phyloP scores from a whole-genome alignment of 2,888 invertebrate species.

The Antheraea assamensis region DNA sequence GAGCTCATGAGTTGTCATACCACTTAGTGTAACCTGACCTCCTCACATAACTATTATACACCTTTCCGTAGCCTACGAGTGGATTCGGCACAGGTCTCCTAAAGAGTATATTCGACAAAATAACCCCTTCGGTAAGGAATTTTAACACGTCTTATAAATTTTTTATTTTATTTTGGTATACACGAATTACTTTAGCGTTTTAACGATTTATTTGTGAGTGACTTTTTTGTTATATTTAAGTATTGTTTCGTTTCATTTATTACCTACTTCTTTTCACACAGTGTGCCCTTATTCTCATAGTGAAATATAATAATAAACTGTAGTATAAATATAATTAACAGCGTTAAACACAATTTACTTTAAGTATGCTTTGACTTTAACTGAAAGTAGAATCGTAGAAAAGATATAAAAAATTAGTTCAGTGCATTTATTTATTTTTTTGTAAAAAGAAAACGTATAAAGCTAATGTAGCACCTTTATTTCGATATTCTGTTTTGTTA shows the following conservation, averaged over 20 bases:
- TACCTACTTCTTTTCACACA: constrained; percentile 58
- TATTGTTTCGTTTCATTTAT: constrained; percentile 45
- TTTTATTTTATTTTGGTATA: constrained; percentile 66
- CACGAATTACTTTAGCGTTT: constrained; percentile 69
- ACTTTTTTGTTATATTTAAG: constrained; percentile 69
- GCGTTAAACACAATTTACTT: constrained; percentile 72
- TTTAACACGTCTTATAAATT: constrained; percentile 77
- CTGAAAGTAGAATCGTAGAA: constrained; percentile 70
- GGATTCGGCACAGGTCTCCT: constrained; percentile 83
- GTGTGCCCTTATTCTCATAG: constrained; percentile 77
- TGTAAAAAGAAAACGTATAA: constrained; percentile 14
- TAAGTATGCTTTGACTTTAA: constrained; percentile 74
- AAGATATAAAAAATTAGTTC: constrained; percentile 57
- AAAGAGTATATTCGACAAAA: constrained; percentile 84
- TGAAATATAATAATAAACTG: constrained; percentile 57
- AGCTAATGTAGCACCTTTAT: not conserved
- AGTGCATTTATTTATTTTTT: constrained; percentile 43
- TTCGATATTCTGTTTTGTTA: not conserved
- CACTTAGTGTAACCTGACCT: constrained; percentile 75
- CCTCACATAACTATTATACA: constrained; percentile 82
- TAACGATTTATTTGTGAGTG: constrained; percentile 64
- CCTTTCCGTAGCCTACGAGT: constrained; percentile 81
- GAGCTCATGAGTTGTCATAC: constrained; percentile 71
- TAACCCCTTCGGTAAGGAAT: constrained; percentile 84
- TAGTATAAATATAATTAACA: constrained; percentile 66